phyloP scores from a whole-genome alignment of 2,797 vertebrate species.

The Hozukius guyotensis region DNA sequence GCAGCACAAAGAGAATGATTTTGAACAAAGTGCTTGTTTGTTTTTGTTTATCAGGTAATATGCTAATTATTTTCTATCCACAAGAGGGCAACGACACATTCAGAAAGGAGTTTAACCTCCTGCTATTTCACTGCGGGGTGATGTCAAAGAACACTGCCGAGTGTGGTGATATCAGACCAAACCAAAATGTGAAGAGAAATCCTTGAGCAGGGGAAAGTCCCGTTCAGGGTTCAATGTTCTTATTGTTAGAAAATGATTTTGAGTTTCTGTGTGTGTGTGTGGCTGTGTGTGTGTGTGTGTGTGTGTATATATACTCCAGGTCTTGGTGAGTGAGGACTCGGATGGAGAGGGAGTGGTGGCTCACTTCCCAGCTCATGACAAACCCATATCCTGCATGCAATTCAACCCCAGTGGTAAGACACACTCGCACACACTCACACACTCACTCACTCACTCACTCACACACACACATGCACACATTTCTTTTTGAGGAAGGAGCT shows the following conservation, averaged over 20 bases:
- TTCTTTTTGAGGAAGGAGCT: constrained; percentile 14
- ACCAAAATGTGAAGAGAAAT: constrained; percentile 55
- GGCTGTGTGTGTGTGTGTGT: constrained; percentile 21
- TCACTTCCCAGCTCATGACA: constrained; percentile 98
- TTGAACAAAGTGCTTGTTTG: neutral
- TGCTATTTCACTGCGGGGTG: constrained; percentile 4
- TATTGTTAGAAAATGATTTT: constrained; percentile 67
- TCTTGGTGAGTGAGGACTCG: constrained; percentile 95
- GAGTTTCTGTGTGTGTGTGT: constrained; percentile 21
- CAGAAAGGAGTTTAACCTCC: constrained; percentile 1
- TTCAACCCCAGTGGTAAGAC: constrained; percentile 96
- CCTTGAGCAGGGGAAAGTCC: constrained; percentile 63
- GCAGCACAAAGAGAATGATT: neutral
- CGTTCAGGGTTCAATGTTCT: constrained; percentile 63
- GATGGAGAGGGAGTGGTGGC: constrained; percentile 96
- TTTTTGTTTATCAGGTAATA: constrained; percentile 7
- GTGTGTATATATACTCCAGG: constrained; percentile 77
- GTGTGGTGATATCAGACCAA: constrained; percentile 47
- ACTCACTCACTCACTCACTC: constrained; percentile 13
- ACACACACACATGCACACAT: constrained; percentile 27
- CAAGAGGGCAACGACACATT: constrained; percentile 65
- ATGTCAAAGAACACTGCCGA: constrained; percentile 41
- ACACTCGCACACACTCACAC: constrained; percentile 29
- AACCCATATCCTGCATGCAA: constrained; percentile 98
- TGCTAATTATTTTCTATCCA: constrained; percentile 53